Conservation (phyloP, 2,888 invertebrate species). For the Drosophila meridionalis region DNA sequence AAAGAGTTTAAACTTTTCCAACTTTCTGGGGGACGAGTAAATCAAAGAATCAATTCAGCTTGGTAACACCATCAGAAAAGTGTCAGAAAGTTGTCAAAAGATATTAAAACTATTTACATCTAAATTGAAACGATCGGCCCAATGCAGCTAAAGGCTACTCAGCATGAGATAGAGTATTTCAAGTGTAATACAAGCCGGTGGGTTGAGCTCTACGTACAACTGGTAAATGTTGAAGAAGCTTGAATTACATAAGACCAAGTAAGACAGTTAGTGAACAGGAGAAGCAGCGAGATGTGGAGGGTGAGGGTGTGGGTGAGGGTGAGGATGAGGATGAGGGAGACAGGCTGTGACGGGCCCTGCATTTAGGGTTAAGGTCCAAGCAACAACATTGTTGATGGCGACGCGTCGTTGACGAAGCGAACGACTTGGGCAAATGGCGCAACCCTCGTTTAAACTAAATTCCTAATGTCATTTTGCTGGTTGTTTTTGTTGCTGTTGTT, state of each 20-base stretch:
- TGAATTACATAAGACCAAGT: constrained; percentile 56
- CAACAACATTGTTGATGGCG: constrained; percentile 33
- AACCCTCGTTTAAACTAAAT: constrained; percentile 75
- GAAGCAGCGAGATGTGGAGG: constrained; percentile 1
- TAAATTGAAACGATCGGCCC: background rate
- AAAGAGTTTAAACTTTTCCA: background rate
- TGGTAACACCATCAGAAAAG: background rate
- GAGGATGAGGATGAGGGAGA: constrained; percentile 12
- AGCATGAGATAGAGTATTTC: constrained; percentile 31
- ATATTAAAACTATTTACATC: background rate
- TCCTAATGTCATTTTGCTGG: constrained; percentile 64
- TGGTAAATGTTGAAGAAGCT: constrained; percentile 68
- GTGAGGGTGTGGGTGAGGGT: constrained; percentile 10
- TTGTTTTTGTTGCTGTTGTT: constrained; percentile 34
- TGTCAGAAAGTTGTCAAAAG: background rate
- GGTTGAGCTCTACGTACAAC: constrained; percentile 45
- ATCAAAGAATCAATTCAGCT: background rate
- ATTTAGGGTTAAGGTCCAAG: constrained; percentile 63
- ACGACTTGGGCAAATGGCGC: constrained; percentile 58
- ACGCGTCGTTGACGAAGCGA: constrained; percentile 28
- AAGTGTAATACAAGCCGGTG: constrained; percentile 45
- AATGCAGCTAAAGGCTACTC: background rate
- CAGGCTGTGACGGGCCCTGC: constrained; percentile 28
- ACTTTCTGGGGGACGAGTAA: background rate
- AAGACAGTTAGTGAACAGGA: constrained; percentile 2